Conservation (phyloP, 2,113 vertebrate species). For the Pantherophis guttatus region DNA sequence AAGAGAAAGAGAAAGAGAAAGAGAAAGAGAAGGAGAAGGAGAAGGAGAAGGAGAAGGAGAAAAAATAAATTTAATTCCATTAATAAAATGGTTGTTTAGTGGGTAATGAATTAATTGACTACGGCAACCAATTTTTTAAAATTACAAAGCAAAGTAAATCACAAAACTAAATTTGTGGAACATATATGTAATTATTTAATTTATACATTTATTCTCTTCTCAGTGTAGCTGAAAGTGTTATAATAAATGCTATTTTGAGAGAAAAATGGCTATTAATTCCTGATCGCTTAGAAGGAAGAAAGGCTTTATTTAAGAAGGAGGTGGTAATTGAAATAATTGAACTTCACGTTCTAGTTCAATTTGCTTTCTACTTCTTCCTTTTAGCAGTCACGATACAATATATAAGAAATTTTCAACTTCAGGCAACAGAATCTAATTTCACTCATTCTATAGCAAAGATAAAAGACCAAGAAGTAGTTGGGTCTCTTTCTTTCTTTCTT, state of each 20-base stretch:
- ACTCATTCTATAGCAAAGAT: constrained; percentile 10
- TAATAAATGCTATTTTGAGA: constrained; percentile 69
- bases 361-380: constrained; percentile 59
- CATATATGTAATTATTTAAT: constrained; percentile 53
- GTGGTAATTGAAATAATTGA: constrained; percentile 74
- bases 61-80: constrained; percentile 12
- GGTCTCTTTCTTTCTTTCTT: neutral
- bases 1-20: neutral
- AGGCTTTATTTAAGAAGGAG: constrained; percentile 64
- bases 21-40: neutral
- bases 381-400: constrained; percentile 57
- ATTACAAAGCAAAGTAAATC: constrained; percentile 27
- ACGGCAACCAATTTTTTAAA: constrained; percentile 42
- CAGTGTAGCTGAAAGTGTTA: constrained; percentile 50
- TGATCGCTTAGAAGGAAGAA: constrained; percentile 61
- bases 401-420: constrained; percentile 64
- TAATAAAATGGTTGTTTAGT: constrained; percentile 26
- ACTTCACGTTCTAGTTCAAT: constrained; percentile 60
- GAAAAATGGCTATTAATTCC: constrained; percentile 65
- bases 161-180: constrained; percentile 34
- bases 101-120: constrained; percentile 35
- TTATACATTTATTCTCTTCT: constrained; percentile 53
- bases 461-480: constrained; percentile 30
- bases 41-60: neutral
- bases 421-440: constrained; percentile 49